Conservation (phyloP, 2,113 vertebrate genomes). For the Anser cygnoides region DNA sequence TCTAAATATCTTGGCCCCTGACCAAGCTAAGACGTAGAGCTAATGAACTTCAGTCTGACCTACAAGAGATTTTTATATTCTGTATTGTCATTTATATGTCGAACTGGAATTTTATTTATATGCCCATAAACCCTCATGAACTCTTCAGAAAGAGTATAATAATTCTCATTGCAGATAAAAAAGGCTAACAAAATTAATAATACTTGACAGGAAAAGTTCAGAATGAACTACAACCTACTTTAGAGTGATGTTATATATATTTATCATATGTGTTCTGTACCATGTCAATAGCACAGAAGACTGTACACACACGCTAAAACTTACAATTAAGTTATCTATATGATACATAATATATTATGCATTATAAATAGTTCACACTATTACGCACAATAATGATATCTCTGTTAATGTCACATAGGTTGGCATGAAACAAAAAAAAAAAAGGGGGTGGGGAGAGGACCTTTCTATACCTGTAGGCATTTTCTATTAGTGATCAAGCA, state of each 20-base stretch:
- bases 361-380: neutral
- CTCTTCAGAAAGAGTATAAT: neutral
- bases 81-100: neutral
- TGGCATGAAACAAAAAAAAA: neutral
- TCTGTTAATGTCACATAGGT: neutral
- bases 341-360: neutral
- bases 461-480: slow-evolving; percentile 13
- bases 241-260: neutral
- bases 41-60: neutral
- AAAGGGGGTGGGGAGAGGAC: neutral
- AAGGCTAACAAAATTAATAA: neutral
- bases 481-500: slow-evolving; percentile 12
- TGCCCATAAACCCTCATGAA: neutral
- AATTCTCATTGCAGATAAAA: neutral
- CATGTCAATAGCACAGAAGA: neutral
- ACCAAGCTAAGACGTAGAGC: neutral
- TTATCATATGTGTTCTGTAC: neutral
- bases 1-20: neutral
- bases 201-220: neutral
- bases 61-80: neutral
- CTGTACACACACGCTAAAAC: neutral
- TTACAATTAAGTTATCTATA: neutral
- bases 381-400: neutral
- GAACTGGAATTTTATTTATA: neutral
- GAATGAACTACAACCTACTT: neutral